Evolutionary conservation across 1,140 invertebrate species (phyloP).

Genomic region (Drosophila ambigua): DNA sequence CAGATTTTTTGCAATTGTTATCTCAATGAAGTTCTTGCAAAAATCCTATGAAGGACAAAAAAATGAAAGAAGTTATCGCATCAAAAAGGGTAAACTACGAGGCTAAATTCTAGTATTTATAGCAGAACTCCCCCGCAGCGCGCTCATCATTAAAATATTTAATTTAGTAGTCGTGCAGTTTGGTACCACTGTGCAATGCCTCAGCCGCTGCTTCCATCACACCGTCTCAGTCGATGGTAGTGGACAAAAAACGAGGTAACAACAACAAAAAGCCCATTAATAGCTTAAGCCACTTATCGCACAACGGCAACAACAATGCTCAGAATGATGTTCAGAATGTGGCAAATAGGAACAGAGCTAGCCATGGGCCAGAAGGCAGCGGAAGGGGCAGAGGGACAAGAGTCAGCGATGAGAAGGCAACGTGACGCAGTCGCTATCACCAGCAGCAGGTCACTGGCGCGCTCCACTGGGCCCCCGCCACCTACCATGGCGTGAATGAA

Average conservation of each 20-base stretch:
- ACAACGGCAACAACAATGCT: conserved; percentile 66
- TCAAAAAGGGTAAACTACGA: too few relatives aligned
- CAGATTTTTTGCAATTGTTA: too few relatives aligned
- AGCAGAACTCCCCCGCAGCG: neutral
- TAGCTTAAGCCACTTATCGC: conserved; percentile 81
- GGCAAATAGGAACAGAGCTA: conserved; percentile 61
- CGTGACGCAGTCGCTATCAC: conserved; percentile 24
- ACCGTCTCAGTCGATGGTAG: conserved; percentile 44
- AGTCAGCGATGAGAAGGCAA: conserved; percentile 32
- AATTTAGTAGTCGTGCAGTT: conserved; percentile 17
- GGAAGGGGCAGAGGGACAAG: conserved; percentile 20
- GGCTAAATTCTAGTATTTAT: too few relatives aligned
- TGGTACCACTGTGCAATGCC: conserved; percentile 59
- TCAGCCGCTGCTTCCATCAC: conserved; percentile 10
- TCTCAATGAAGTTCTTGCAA: too few relatives aligned
- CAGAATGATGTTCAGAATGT: conserved; percentile 62
- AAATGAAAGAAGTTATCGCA: too few relatives aligned
- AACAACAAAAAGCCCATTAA: conserved; percentile 72
- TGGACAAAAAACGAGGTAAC: conserved; percentile 50
- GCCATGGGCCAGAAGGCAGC: conserved; percentile 28
- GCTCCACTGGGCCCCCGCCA: conserved; percentile 32
- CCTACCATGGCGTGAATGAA: conserved; percentile 44
- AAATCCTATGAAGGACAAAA: too few relatives aligned
- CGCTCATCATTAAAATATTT: conserved; percentile 31
- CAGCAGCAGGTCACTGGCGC: conserved; percentile 56